Evolutionary conservation across 92 coral and sea anemone species (phyloP).

Genomic region (Pocillopora grandis): DNA sequence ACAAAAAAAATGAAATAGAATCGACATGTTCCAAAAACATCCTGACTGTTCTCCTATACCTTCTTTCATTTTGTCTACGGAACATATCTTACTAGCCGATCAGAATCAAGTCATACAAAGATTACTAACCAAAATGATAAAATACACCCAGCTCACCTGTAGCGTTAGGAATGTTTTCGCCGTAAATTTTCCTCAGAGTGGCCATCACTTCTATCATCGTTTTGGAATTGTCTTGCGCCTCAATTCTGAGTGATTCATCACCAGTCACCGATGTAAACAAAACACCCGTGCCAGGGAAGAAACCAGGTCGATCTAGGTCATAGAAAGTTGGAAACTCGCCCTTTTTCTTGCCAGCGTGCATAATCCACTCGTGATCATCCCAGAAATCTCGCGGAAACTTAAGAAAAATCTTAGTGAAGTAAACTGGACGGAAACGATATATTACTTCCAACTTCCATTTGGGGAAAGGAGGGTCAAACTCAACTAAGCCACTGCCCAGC

Average conservation of each 20-base stretch:
- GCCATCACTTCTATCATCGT: slow-evolving; percentile 35
- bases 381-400: slow-evolving; percentile 40
- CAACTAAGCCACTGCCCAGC: neutral
- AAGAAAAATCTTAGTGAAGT: slow-evolving; percentile 35
- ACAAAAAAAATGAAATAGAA: too few relatives aligned
- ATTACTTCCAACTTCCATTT: slow-evolving; percentile 37
- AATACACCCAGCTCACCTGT: neutral
- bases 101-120: neutral
- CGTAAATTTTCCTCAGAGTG: slow-evolving; percentile 27
- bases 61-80: too few relatives aligned
- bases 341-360: slow-evolving; percentile 1
- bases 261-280: slow-evolving; percentile 4
- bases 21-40: too few relatives aligned
- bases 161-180: slow-evolving; percentile 16
- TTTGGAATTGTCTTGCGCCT: slow-evolving; percentile 8
- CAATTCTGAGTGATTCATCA: slow-evolving; percentile 8
- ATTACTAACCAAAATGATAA: neutral
- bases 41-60: too few relatives aligned
- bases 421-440: slow-evolving; percentile 6
- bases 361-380: slow-evolving; percentile 27
- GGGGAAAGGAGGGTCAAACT: slow-evolving; percentile 24
- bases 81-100: neutral
- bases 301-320: slow-evolving; percentile 21
- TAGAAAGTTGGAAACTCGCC: slow-evolving; percentile 9
- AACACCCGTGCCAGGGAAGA: neutral